These are phyloP conservation scores for Hirudinaria manillensis DNA, from an alignment of 2,888 invertebrate genomes.

Conservation along the genomic window DNA sequence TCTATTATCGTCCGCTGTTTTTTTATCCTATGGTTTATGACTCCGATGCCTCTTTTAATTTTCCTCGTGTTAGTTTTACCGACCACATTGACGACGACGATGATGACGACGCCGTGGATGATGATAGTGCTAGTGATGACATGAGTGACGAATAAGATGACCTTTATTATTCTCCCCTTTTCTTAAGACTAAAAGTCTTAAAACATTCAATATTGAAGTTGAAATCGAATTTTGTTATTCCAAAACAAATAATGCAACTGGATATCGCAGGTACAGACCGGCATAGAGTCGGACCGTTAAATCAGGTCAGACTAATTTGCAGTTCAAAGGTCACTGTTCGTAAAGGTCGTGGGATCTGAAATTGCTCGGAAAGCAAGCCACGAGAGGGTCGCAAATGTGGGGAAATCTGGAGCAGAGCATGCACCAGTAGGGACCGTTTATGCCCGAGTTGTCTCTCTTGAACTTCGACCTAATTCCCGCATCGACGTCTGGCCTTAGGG, in stretches of 20 bases:
- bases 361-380: not conserved
- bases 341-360: too few relatives aligned
- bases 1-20: too few relatives aligned
- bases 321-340: not conserved
- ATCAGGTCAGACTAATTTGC: not conserved
- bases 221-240: too few relatives aligned
- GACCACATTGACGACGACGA: constrained; percentile 11
- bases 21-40: too few relatives aligned
- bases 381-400: constrained; percentile 1
- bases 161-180: too few relatives aligned
- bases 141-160: constrained; percentile 6
- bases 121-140: constrained; percentile 20
- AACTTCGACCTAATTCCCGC: not conserved
- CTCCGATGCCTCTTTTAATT: too few relatives aligned
- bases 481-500: too few relatives aligned
- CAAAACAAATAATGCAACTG: too few relatives aligned
- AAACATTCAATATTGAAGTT: too few relatives aligned
- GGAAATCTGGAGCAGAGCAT: constrained; percentile 14
- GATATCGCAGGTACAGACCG: not conserved
- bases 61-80: too few relatives aligned
- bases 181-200: not conserved
- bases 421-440: constrained; percentile 8
- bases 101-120: constrained; percentile 20
- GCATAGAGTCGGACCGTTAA: not conserved
- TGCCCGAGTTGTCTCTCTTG: not conserved